Conservation (phyloP, 2,888 invertebrate genomes). For the Colletes collaris region DNA sequence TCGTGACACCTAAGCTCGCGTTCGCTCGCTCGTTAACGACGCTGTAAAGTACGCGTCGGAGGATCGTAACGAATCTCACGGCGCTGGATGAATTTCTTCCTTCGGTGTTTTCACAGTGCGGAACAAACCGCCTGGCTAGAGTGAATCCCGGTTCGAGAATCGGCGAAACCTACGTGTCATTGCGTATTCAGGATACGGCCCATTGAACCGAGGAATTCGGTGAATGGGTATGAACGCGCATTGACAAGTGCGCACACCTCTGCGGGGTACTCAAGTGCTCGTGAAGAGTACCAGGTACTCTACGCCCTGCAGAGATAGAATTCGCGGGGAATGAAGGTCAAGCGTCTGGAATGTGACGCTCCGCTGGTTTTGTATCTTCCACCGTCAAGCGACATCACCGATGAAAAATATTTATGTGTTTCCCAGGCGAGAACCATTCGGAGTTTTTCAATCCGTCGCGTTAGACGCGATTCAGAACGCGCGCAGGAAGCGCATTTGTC, state of each 20-base stretch:
- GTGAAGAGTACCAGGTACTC: slow-evolving; percentile 17
- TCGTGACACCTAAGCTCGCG: slow-evolving; percentile 62
- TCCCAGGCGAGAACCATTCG: too few species aligned
- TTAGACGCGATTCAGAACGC: too few species aligned
- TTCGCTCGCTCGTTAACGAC: slow-evolving; percentile 64
- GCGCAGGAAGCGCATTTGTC: too few species aligned
- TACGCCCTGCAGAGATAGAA: neutral
- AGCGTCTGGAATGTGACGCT: slow-evolving; percentile 19
- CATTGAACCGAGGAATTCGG: slow-evolving; percentile 78
- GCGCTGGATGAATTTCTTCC: slow-evolving; percentile 42
- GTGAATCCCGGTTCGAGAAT: slow-evolving; percentile 28
- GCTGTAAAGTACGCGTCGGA: slow-evolving; percentile 68
- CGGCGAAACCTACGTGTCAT: slow-evolving; percentile 70
- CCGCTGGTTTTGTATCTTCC: too few species aligned
- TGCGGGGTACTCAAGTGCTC: slow-evolving; percentile 31
- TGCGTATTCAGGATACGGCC: slow-evolving; percentile 76
- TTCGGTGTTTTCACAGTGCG: neutral
- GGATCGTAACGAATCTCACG: slow-evolving; percentile 70
- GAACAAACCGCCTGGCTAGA: neutral
- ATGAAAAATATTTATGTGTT: too few species aligned
- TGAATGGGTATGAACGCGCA: slow-evolving; percentile 72
- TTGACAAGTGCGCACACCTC: slow-evolving; percentile 40
- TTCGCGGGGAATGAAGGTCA: slow-evolving; percentile 24
- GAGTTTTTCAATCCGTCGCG: too few species aligned
- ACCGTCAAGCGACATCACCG: too few species aligned